These are phyloP conservation scores for Diprion similis DNA, from an alignment of 1,140 invertebrate species.

Conservation along the genomic window DNA sequence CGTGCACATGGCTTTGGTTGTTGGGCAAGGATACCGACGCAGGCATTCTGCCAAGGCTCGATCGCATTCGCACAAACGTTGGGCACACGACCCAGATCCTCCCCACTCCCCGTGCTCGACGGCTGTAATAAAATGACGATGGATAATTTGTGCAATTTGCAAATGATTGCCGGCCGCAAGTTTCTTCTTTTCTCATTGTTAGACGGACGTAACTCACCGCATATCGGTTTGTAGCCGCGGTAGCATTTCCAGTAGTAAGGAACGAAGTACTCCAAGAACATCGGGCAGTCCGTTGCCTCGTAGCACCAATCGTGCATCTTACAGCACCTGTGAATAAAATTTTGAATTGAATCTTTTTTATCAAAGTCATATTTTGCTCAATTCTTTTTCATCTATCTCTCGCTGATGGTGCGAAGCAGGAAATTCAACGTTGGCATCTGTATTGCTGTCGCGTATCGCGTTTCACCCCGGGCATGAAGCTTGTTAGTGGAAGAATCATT, in stretches of 20 bases:
- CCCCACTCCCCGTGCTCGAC: constrained; percentile 72
- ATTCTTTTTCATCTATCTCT: neutral
- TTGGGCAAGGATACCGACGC: constrained; percentile 76
- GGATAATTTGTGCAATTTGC: neutral
- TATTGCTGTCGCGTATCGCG: neutral
- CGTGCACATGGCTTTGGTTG: constrained; percentile 70
- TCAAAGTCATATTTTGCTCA: constrained; percentile 18
- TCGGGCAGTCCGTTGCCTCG: constrained; percentile 75
- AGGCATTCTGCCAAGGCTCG: constrained; percentile 81
- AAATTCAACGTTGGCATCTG: neutral
- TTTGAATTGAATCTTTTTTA: constrained; percentile 19
- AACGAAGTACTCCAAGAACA: constrained; percentile 84
- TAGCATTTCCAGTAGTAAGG: constrained; percentile 90
- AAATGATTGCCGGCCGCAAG: constrained; percentile 6
- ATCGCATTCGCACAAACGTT: constrained; percentile 86
- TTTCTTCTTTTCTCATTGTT: constrained; percentile 5
- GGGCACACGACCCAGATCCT: constrained; percentile 72
- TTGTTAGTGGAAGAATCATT: no score
- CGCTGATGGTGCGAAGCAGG: no score
- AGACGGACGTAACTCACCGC: constrained; percentile 67
- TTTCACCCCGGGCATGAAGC: no score
- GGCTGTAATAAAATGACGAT: constrained; percentile 56
- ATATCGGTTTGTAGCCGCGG: constrained; percentile 73
- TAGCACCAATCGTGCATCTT: constrained; percentile 82
- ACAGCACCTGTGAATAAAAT: constrained; percentile 69